A percentile compares a stretch with the other conserved stretches of the same genome.
These are phyloP conservation scores for Lasioglossum baleicum DNA, from an alignment of 1,140 invertebrate species.

Conservation along the genomic window DNA sequence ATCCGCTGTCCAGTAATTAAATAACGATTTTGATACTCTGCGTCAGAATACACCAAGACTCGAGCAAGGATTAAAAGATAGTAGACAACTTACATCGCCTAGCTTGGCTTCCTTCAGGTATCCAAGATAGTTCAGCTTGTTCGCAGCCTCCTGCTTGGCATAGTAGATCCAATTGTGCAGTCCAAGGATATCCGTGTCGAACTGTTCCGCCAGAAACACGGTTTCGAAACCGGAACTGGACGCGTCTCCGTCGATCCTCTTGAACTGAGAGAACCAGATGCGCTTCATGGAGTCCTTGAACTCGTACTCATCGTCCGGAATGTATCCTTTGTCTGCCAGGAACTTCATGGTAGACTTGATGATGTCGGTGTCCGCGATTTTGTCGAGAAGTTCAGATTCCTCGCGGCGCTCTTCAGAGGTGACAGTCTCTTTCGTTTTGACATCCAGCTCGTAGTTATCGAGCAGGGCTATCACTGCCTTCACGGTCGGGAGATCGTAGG, in stretches of 20 bases:
- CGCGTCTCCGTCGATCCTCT: slow-evolving; percentile 78
- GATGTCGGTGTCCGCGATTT: slow-evolving; percentile 81
- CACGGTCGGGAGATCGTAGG: slow-evolving; percentile 77
- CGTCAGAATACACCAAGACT: no score
- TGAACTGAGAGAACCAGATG: slow-evolving; percentile 82
- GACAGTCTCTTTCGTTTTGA: slow-evolving; percentile 80
- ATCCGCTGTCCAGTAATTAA: no score
- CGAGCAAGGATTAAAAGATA: no score
- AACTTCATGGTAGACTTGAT: slow-evolving; percentile 82
- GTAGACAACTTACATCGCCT: slow-evolving; percentile 73
- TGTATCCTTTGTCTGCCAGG: slow-evolving; percentile 80
- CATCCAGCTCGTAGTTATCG: slow-evolving; percentile 79
- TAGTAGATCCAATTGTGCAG: slow-evolving; percentile 84
- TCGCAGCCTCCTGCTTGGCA: slow-evolving; percentile 80
- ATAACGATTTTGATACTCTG: no score
- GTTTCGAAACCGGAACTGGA: slow-evolving; percentile 83
- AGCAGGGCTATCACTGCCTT: slow-evolving; percentile 75
- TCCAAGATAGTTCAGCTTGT: slow-evolving; percentile 81
- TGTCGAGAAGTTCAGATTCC: slow-evolving; percentile 81
- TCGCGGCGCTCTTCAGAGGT: slow-evolving; percentile 81
- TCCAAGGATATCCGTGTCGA: slow-evolving; percentile 81
- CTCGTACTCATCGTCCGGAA: slow-evolving; percentile 76
- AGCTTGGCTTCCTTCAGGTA: slow-evolving; percentile 79
- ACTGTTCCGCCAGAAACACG: slow-evolving; percentile 82
- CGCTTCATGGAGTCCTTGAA: slow-evolving; percentile 79